Base-by-base conservation (phyloP, 2,888 invertebrate genomes). In the Parnassius smintheus region DNA sequence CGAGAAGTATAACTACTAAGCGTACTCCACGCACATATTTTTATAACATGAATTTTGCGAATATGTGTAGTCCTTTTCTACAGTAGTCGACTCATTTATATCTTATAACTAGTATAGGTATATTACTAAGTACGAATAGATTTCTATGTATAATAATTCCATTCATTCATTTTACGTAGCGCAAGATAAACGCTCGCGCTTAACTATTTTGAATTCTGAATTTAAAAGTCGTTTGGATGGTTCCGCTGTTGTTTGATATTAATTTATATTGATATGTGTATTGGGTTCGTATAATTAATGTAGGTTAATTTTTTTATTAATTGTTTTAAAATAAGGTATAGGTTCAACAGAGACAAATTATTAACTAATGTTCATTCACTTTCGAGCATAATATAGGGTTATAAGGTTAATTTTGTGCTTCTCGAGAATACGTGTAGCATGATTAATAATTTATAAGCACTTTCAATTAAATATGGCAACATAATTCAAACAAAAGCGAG, bases 331-430 rank as follows among this genome's bases (percentile, higher is more conserved):
- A 35, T 55, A 11, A 50, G 56, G 45, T 56, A 12, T 46, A 45
- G 35, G 50, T 46, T 72, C 77, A 78, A 78, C 78, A 72, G 70
- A 71, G 66, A 64, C 52, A 72, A 78, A 75, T 72, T 64, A 68
- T 66, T 71, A 72, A 68, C 71, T 44, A 44, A 8, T 13, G 48
- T 4, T 48, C 48, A 2, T 13, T 8, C 1, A 13, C 9, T 7
- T 12, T 13, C 9, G 13, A 13, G 9, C 8, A 48, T 74, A 72
- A 69, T 46, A n/a, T 25, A 46, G n/a, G 8, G 2, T 46, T 13
- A 46, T 22, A 49, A 22, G n/a, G 55, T 60, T 45, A 61, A 56
- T 51, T 55, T 35, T 10, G 10, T 56, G 45, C 9, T 56, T 56
- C 11, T 44, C 12, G 25, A 48, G 44, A 35, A 42, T 9, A 56